Evolutionary conservation across 2,113 vertebrate species (phyloP).

Genomic region (Gallinago media): DNA sequence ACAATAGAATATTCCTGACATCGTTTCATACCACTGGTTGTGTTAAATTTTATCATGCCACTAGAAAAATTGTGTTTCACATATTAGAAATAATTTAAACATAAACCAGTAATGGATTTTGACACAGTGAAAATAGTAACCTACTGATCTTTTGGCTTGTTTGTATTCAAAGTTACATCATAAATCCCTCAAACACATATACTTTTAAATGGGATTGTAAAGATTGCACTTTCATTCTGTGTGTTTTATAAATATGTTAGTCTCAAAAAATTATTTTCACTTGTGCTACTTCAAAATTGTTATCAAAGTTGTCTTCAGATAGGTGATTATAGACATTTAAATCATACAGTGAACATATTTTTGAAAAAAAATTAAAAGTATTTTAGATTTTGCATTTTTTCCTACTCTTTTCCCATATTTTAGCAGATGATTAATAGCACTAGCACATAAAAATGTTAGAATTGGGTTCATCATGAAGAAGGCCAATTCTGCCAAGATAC

Average conservation of each 20-base stretch:
- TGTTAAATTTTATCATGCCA: not conserved
- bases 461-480: not conserved
- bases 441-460: not conserved
- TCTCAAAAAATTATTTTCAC: not conserved
- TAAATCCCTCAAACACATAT: not conserved
- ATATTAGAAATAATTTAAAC: not conserved
- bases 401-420: not conserved
- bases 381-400: not conserved
- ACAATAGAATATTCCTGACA: not conserved
- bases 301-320: not conserved
- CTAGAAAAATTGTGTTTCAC: not conserved
- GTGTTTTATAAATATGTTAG: not conserved
- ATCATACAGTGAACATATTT: not conserved
- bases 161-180: not conserved
- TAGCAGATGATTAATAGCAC: not conserved
- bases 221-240: not conserved
- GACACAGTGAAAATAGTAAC: not conserved
- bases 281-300: not conserved
- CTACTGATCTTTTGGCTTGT: not conserved
- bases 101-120: not conserved
- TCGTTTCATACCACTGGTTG: not conserved
- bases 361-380: not conserved
- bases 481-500: not conserved
- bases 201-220: not conserved
- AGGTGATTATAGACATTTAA: not conserved